Evolutionary conservation across 1,140 invertebrate species (phyloP), one percentile per base, ranked within the genome.

Genomic region (Eriosoma lanigerum): DNA sequence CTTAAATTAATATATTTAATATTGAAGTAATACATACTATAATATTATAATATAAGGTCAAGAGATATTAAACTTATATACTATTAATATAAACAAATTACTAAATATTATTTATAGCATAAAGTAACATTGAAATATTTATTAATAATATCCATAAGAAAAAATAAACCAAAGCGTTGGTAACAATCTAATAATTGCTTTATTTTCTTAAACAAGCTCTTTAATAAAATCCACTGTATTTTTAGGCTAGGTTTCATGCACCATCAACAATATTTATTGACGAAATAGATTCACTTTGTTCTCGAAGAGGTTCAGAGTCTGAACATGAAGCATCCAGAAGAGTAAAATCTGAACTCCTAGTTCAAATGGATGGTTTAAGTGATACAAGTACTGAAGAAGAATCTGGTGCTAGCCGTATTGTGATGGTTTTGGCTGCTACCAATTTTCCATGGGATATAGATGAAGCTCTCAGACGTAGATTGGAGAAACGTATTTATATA

Each of bases 391-490:
- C 26, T 64, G 87, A 87, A 83, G 87, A 92, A 85, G 88, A 91
- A 86, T 88, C 89, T 46, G 84, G 84, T 15, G 72, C 80, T 21
- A 91, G 87, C 66, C 92, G 94, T 88, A 91, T 97, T 21, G 96
- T 99, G 0, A 98, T 99, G 94, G 97, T 99, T 32, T 87, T 99
- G 82, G 98, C 97, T 12, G 98, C 98, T 13, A 99, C 98, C 0
- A 99, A 99, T 88, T 99, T 98, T 86, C 98, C 98, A 3, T 99
- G 97, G 98, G 97, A 99, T 85, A 95, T 99, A 82, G 98, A 99
- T 86, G 98, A 99, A 87, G 98, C 98, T 38, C 87, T 99, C 24
- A 88, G 97, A 58, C 89, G 98, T 75, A 90, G 98, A 82, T 88
- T 99, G 19, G 98, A 99, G 86, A 99, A 99, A 88, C 90, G 98